These are phyloP conservation scores for Araneus ventricosus DNA, from an alignment of 1,140 invertebrate genomes.

Conservation along the genomic window DNA sequence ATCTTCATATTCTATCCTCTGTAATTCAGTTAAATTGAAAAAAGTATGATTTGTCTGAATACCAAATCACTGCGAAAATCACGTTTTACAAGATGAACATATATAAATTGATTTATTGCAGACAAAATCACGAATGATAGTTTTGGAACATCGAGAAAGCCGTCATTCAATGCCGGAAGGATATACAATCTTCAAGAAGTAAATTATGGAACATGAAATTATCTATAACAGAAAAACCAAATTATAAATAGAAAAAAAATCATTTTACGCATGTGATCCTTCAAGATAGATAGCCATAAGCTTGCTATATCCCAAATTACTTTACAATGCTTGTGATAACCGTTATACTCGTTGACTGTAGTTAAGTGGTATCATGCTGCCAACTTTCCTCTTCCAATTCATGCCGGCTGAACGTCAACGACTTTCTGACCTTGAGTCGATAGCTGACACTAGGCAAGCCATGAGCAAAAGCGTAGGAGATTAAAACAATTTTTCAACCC, in stretches of 20 bases:
- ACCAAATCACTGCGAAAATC: background rate
- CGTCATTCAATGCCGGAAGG: background rate
- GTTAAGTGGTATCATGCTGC: background rate
- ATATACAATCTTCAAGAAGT: background rate
- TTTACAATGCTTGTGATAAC: background rate
- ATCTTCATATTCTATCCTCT: no score
- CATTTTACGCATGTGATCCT: background rate
- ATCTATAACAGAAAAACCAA: background rate
- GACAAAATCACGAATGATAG: background rate
- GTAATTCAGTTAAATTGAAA: no score
- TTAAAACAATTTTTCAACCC: conserved; percentile 66
- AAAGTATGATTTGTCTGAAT: no score
- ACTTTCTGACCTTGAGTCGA: conserved; percentile 28
- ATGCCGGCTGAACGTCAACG: background rate
- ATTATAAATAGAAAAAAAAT: background rate
- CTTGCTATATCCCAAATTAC: background rate
- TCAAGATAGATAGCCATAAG: no score
- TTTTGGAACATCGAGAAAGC: background rate
- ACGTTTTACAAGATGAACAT: background rate
- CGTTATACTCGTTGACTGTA: background rate
- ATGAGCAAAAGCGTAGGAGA: conserved; percentile 28
- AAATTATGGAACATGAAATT: background rate
- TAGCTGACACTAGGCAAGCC: background rate
- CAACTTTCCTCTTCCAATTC: background rate
- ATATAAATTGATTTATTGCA: background rate